phyloP scores from a whole-genome alignment of 2,888 invertebrate species.

The Acanthopleura granulata region DNA sequence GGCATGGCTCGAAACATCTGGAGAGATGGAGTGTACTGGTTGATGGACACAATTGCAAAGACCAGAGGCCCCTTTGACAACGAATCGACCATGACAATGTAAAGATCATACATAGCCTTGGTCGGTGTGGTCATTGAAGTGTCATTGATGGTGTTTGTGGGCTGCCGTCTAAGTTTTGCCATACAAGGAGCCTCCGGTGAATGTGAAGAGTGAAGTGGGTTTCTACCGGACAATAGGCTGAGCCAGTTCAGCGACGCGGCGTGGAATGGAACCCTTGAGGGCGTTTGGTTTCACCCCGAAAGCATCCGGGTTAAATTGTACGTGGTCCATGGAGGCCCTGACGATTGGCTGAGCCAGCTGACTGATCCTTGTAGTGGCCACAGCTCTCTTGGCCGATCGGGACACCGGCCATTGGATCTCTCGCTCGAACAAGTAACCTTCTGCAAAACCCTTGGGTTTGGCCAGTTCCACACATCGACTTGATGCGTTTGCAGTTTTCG shows the following conservation, averaged over 20 bases:
- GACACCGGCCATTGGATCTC: conserved; percentile 55
- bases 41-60: too few relatives aligned
- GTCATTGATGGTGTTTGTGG: too few relatives aligned
- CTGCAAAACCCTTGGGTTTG: conserved; percentile 49
- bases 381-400: conserved; percentile 51
- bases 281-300: conserved; percentile 60
- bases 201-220: too few relatives aligned
- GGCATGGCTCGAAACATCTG: too few relatives aligned
- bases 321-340: conserved; percentile 63
- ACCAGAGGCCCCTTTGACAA: too few relatives aligned
- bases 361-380: conserved; percentile 40
- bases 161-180: too few relatives aligned
- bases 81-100: too few relatives aligned
- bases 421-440: conserved; percentile 52
- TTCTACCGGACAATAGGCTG: conserved; percentile 52
- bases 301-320: conserved; percentile 65
- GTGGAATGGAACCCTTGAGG: conserved; percentile 53
- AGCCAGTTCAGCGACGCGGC: conserved; percentile 53
- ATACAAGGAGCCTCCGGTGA: too few relatives aligned
- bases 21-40: too few relatives aligned
- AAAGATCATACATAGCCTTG: too few relatives aligned
- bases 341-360: conserved; percentile 55
- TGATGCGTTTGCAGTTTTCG: conserved; percentile 54
- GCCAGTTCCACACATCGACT: conserved; percentile 55
- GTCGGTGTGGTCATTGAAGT: too few relatives aligned